Base-by-base conservation (phyloP, 2,888 invertebrate species). In the Limenitis camilla region DNA sequence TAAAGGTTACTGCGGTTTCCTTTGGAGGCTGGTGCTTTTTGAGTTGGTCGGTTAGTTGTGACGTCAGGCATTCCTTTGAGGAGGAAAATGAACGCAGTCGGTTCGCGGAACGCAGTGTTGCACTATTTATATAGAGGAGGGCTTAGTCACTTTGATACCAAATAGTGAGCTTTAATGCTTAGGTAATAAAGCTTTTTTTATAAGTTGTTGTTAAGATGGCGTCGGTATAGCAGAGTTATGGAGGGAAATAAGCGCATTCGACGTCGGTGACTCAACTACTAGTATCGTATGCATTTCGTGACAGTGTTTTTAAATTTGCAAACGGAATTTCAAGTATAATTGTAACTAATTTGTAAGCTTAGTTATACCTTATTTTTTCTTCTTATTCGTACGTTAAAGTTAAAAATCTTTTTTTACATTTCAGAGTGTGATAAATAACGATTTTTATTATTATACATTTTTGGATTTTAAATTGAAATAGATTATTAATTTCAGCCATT, bases 41-140 rank as follows among this genome's bases (percentile, higher is more conserved):
- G 44, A 64, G 60, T 59, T 52, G 55, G 61, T 58, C 46, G 62
- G 57, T 60, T 61, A 63, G 57, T 58, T 64, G 62, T 83, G 81
- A 84, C 83, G 82, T 83, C 81, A 80, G 60, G 68, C 83, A 86
- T 86, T 82, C 85, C 83, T 71, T 68, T 62, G 67, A 78, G 65
- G 78, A 85, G 85, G 85, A 85, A 86, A 85, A 85, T 67, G 75
- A 69, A 76, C 74, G 75, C 67, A 69, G 68, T 65, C 72, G 67
- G 68, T 84, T 84, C 84, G 73, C 67, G 58, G 81, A 83, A 81
- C 76, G 70, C 71, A 73, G 72, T 74, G 72, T 71, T 80, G 78
- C 81, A 79, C 78, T 85, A 83, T 83, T 78, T 78, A 83, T 81
- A 80, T 64, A 67, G 64, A 60, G 59, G 60, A 52, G 50, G 57